Evolutionary conservation across 2,113 vertebrate species (phyloP).

Genomic region (Caranx ignobilis): DNA sequence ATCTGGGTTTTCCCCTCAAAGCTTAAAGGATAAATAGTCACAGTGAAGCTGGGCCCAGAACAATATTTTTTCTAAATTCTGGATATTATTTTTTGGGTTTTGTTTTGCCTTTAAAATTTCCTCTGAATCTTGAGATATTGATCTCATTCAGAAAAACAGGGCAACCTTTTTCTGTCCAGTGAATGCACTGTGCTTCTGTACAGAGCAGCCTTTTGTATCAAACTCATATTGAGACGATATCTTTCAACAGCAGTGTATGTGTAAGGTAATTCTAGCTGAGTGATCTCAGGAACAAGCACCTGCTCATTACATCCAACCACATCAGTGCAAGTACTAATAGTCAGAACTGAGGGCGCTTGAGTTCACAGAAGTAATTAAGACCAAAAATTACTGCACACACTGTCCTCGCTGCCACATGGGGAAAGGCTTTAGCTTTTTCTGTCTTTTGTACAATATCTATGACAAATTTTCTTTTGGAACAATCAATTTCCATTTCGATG

Average conservation of each 20-base stretch:
- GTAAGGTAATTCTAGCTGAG: conserved; percentile 67
- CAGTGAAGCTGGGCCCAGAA: conserved; percentile 23
- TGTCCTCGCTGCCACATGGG: conserved; percentile 9
- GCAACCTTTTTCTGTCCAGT: no score
- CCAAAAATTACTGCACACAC: not conserved
- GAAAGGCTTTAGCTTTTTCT: not conserved
- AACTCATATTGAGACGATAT: conserved; percentile 45
- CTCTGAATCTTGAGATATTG: no score
- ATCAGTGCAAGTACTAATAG: conserved; percentile 66
- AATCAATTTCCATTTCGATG: not conserved
- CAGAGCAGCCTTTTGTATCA: conserved; percentile 55
- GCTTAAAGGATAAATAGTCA: conserved; percentile 29
- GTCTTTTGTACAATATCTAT: not conserved
- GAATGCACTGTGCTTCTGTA: not conserved
- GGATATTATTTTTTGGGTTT: no score
- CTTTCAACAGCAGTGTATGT: conserved; percentile 60
- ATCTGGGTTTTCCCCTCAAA: conserved; percentile 40
- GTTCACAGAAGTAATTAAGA: conserved; percentile 51
- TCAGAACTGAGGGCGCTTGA: conserved; percentile 28
- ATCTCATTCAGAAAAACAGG: no score
- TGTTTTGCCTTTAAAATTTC: no score
- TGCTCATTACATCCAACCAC: conserved; percentile 76
- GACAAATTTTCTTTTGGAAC: not conserved
- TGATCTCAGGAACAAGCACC: conserved; percentile 58
- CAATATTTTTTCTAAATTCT: not conserved